These are phyloP conservation scores for Patella vulgata DNA, from an alignment of 1,140 invertebrate genomes.

Conservation along the genomic window DNA sequence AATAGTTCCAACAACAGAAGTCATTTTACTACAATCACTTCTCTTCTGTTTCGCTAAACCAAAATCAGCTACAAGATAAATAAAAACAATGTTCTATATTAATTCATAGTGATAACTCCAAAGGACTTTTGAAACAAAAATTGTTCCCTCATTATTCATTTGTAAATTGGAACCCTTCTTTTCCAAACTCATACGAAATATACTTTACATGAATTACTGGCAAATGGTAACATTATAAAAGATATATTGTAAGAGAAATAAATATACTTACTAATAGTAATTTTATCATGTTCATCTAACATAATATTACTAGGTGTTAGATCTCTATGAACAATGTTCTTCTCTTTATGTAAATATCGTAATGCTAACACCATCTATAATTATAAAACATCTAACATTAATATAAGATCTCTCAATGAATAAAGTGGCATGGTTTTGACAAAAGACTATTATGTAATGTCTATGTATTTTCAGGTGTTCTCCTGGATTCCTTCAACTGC, in stretches of 20 bases:
- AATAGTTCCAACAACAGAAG: slow-evolving; percentile 67
- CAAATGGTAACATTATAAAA: no score
- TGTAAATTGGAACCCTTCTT: background rate
- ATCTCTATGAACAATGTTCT: slow-evolving; percentile 66
- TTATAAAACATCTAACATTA: no score
- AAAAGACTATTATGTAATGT: no score
- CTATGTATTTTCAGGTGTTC: no score
- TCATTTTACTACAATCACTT: slow-evolving; percentile 66
- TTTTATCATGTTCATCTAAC: slow-evolving; percentile 66
- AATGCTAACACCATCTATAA: slow-evolving; percentile 64
- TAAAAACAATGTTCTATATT: background rate
- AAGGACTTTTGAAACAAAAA: background rate
- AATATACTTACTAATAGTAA: slow-evolving; percentile 66
- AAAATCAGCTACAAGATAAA: slow-evolving; percentile 62
- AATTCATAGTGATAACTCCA: background rate
- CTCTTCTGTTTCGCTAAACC: slow-evolving; percentile 67
- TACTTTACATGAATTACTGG: no score
- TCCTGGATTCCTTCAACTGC: no score
- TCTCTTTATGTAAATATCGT: slow-evolving; percentile 68
- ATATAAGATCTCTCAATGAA: no score
- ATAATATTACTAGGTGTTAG: slow-evolving; percentile 68
- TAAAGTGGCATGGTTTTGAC: no score
- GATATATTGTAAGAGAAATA: no score
- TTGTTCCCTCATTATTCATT: background rate
- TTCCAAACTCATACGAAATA: background rate